These are phyloP conservation scores for Stegophylla sp. DNA, from an alignment of 2,888 invertebrate genomes.

Conservation along the genomic window DNA sequence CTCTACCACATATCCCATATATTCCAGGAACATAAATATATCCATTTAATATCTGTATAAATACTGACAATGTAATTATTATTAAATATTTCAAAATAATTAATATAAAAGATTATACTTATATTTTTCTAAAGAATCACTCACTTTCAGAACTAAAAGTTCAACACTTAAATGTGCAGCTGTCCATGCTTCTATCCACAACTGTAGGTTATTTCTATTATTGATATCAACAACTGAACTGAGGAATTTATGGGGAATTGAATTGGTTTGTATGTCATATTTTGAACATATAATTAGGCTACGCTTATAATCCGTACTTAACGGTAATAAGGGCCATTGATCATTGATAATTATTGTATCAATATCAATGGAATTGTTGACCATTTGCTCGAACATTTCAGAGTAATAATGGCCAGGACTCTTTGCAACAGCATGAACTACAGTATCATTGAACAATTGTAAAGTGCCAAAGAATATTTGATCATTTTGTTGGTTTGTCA, in stretches of 20 bases:
- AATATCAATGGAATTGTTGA: not conserved
- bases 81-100: too few species aligned
- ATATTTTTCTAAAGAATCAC: not conserved
- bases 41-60: constrained; percentile 33
- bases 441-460: not conserved
- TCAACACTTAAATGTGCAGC: constrained; percentile 32
- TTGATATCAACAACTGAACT: not conserved
- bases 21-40: constrained; percentile 27
- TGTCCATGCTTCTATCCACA: not conserved
- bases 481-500: constrained; percentile 2
- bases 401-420: not conserved
- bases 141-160: constrained; percentile 40
- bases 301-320: not conserved
- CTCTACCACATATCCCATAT: constrained; percentile 20
- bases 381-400: constrained; percentile 1
- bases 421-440: constrained; percentile 17
- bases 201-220: not conserved
- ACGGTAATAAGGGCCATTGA: not conserved
- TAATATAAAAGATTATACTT: not conserved
- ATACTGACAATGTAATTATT: not conserved
- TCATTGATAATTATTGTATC: not conserved
- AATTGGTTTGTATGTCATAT: not conserved
- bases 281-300: constrained; percentile 38
- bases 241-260: not conserved
- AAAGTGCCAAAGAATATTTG: constrained; percentile 47